phyloP scores from a whole-genome alignment of 2,113 vertebrate genomes.

The Brachypteracias leptosomus region DNA sequence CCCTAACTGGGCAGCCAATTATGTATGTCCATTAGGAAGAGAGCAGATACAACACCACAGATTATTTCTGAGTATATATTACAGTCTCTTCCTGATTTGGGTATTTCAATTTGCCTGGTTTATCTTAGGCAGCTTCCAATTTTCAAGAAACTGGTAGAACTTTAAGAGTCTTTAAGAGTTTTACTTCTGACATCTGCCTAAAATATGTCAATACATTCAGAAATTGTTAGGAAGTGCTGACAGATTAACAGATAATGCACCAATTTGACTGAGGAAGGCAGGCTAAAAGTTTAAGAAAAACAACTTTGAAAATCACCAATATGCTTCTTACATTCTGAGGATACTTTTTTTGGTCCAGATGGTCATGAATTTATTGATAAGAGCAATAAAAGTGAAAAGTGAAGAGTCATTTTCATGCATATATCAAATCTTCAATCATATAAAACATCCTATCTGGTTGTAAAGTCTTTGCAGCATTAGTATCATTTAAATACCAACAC shows the following conservation, averaged over 20 bases:
- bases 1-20: background rate
- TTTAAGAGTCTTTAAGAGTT: background rate
- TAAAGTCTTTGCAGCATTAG: background rate
- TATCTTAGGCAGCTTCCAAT: background rate
- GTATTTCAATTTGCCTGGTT: background rate
- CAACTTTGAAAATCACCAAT: background rate
- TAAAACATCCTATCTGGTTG: background rate
- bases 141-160: background rate
- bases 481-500: background rate
- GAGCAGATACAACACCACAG: background rate
- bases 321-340: rapidly evolving
- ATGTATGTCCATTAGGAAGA: background rate
- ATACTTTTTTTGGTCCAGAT: background rate
- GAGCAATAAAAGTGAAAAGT: background rate
- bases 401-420: background rate
- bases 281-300: background rate
- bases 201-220: background rate
- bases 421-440: background rate
- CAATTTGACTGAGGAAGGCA: background rate
- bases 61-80: background rate
- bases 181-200: background rate
- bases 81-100: background rate
- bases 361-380: background rate
- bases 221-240: background rate
- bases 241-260: background rate